Conservation (phyloP, 2,113 vertebrate genomes). For the Gopherus flavomarginatus region DNA sequence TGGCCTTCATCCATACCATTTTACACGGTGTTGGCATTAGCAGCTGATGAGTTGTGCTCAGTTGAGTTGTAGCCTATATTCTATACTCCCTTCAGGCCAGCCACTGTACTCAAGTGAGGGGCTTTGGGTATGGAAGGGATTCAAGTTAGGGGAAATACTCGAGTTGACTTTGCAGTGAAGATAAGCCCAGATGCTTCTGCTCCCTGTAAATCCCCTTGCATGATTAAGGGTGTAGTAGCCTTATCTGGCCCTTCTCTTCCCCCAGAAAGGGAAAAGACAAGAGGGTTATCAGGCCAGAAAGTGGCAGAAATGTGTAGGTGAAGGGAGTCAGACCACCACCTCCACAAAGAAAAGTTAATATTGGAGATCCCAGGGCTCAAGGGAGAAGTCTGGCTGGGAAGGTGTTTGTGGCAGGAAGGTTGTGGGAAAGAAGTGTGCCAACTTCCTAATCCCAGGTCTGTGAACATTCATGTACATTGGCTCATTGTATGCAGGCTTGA, state of each 20-base stretch:
- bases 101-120: background rate
- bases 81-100: background rate
- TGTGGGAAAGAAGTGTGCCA: background rate
- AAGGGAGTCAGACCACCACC: background rate
- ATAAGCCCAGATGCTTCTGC: background rate
- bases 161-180: background rate
- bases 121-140: background rate
- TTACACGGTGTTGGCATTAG: fast-evolving
- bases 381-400: background rate
- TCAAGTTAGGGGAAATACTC: background rate
- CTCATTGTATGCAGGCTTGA: background rate
- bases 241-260: background rate
- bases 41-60: background rate
- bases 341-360: background rate
- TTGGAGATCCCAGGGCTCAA: background rate
- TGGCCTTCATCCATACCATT: background rate
- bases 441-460: background rate
- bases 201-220: background rate
- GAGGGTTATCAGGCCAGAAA: background rate
- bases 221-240: background rate
- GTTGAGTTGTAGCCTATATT: background rate
- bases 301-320: background rate
- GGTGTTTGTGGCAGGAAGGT: background rate
- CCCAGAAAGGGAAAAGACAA: background rate
- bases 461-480: background rate